These are phyloP conservation scores for Drosophila equinoxialis DNA, from an alignment of 1,140 invertebrate species.

Conservation along the genomic window DNA sequence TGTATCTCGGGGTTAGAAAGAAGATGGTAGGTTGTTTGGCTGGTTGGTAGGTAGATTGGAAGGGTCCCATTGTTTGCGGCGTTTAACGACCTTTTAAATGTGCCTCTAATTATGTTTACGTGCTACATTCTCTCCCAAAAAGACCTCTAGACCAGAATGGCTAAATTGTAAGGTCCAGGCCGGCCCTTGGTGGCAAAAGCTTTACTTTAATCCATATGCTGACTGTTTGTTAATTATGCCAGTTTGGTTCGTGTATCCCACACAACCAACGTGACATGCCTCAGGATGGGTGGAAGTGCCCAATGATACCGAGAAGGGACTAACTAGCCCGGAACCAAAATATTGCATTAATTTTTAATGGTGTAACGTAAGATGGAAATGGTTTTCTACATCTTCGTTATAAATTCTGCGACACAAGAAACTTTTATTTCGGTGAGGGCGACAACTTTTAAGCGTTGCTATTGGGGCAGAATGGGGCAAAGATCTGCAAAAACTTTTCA, in stretches of 20 bases:
- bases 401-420: slow-evolving; percentile 12
- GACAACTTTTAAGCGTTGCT: slow-evolving; percentile 27
- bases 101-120: slow-evolving; percentile 78
- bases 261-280: slow-evolving; percentile 39
- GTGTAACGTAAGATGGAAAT: slow-evolving; percentile 8
- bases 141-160: slow-evolving; percentile 36
- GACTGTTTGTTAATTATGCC: slow-evolving; percentile 64
- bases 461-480: background rate
- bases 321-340: slow-evolving; percentile 27
- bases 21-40: too few relatives aligned
- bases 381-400: slow-evolving; percentile 8
- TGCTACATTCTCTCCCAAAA: slow-evolving; percentile 47
- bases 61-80: slow-evolving; percentile 42
- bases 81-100: slow-evolving; percentile 78
- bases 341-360: slow-evolving; percentile 66
- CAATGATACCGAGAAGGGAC: slow-evolving; percentile 1
- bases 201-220: slow-evolving; percentile 62
- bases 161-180: slow-evolving; percentile 57
- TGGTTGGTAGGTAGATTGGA: slow-evolving; percentile 25
- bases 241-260: slow-evolving; percentile 1
- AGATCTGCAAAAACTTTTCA: slow-evolving; percentile 2
- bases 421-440: background rate
- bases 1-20: slow-evolving; percentile 5
- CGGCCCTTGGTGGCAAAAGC: slow-evolving; percentile 33
- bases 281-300: slow-evolving; percentile 13